Evolutionary conservation across 2,113 vertebrate species (phyloP).

Genomic region (Oncorhynchus mykiss): DNA sequence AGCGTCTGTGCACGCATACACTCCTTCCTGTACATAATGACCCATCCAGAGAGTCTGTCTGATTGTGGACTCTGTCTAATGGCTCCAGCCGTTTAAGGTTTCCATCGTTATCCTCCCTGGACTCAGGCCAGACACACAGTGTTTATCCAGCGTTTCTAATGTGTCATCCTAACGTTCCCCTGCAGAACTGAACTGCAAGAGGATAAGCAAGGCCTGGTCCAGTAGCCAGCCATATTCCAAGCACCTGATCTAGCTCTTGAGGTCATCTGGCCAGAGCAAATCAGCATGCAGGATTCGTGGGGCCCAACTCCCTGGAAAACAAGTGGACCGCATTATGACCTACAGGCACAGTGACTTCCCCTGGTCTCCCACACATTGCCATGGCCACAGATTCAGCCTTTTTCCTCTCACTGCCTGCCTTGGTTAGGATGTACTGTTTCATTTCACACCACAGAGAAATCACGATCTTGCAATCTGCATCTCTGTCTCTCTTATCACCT

Average conservation of each 20-base stretch:
- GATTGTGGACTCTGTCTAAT: not conserved
- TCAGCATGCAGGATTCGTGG: conserved; percentile 79
- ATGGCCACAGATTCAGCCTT: conserved; percentile 76
- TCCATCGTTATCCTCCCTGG: conserved; percentile 5
- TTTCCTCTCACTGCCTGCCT: conserved; percentile 39
- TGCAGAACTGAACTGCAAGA: not conserved
- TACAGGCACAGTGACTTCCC: conserved; percentile 70
- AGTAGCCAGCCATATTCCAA: not conserved
- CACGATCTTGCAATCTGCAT: no score
- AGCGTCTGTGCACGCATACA: not conserved
- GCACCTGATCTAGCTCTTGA: not conserved
- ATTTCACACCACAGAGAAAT: conserved; percentile 5
- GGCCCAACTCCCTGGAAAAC: conserved; percentile 72
- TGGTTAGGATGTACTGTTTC: conserved; percentile 61
- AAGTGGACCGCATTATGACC: conserved; percentile 73
- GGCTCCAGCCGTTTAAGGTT: conserved; percentile 7
- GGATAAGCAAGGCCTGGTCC: not conserved
- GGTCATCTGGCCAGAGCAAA: conserved; percentile 15
- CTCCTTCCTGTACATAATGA: not conserved
- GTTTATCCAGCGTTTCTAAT: conserved; percentile 2
- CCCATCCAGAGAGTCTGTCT: not conserved
- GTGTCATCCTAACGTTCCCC: not conserved
- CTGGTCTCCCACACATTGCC: conserved; percentile 68
- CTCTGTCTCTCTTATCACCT: no score
- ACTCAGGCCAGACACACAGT: not conserved